Evolutionary conservation across 2,888 invertebrate species (phyloP).

Genomic region (Epsilonema sp.): DNA sequence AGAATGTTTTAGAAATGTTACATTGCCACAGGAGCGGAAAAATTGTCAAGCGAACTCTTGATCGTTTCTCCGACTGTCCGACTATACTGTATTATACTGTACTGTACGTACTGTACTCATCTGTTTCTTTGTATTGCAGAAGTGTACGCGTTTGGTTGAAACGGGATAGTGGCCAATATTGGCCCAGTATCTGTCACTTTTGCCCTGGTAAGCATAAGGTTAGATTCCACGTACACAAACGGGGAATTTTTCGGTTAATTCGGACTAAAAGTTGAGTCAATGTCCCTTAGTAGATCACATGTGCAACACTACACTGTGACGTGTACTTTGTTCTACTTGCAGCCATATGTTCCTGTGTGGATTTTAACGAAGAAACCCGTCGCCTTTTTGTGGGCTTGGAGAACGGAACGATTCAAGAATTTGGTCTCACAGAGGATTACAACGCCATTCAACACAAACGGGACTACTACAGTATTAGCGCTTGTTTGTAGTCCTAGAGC

Average conservation of each 20-base stretch:
- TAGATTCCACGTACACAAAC: background rate
- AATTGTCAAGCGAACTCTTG: no score
- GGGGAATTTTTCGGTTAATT: no score
- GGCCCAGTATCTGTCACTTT: slow-evolving; percentile 72
- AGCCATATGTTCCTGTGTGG: slow-evolving; percentile 71
- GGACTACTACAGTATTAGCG: background rate
- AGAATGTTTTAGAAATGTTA: no score
- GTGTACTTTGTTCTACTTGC: no score
- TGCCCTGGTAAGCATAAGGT: slow-evolving; percentile 22
- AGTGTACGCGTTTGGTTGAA: slow-evolving; percentile 90
- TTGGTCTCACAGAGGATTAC: slow-evolving; percentile 69
- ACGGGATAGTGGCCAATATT: slow-evolving; percentile 89
- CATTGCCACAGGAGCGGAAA: no score
- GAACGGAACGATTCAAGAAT: slow-evolving; percentile 73
- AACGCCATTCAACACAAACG: slow-evolving; percentile 41
- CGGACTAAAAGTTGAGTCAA: no score
- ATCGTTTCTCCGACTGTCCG: no score
- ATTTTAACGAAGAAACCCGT: slow-evolving; percentile 42
- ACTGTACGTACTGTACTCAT: slow-evolving; percentile 1
- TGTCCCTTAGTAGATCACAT: no score
- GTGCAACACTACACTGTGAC: no score
- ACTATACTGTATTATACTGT: no score
- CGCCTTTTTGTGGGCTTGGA: slow-evolving; percentile 85
- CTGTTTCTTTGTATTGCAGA: slow-evolving; percentile 39
- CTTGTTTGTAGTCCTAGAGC: no score